Conservation (phyloP, 2,113 vertebrate genomes). For the Ceyx cyanopectus region DNA sequence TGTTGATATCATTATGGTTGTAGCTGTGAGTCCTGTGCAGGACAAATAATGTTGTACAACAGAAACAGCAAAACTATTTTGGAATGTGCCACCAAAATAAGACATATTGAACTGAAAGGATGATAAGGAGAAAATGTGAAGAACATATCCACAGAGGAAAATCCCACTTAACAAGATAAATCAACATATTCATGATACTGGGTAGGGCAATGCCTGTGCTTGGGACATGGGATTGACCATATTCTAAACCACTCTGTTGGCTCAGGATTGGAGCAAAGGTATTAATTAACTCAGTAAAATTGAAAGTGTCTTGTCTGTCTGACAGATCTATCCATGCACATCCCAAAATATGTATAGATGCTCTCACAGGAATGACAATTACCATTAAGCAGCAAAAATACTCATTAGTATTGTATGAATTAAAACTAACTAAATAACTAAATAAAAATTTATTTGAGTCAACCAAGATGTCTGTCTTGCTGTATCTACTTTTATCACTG, state of each 20-base stretch:
- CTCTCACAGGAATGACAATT: not conserved
- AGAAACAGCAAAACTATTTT: not conserved
- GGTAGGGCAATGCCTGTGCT: not conserved
- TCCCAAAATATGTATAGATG: not conserved
- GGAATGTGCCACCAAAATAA: not conserved
- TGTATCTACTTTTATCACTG: not conserved
- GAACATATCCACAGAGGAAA: not conserved
- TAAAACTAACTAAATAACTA: not conserved
- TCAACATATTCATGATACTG: not conserved
- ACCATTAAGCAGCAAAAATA: not conserved
- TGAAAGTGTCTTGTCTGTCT: not conserved
- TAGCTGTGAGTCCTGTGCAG: not conserved
- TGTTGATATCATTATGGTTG: not conserved
- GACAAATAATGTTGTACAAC: not conserved
- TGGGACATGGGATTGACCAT: rapidly evolving
- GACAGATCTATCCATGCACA: not conserved
- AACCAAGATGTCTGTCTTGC: not conserved
- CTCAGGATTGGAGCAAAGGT: not conserved
- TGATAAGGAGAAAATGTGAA: not conserved
- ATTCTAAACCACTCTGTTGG: not conserved
- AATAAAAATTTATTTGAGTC: not conserved
- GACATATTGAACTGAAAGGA: not conserved
- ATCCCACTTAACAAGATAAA: not conserved
- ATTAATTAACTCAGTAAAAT: not conserved
- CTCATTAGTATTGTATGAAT: not conserved